A percentile compares a stretch with the other conserved stretches of the same genome.
Conservation (phyloP, 1,140 invertebrate species). For the Pseudachorutes palmiensis region DNA sequence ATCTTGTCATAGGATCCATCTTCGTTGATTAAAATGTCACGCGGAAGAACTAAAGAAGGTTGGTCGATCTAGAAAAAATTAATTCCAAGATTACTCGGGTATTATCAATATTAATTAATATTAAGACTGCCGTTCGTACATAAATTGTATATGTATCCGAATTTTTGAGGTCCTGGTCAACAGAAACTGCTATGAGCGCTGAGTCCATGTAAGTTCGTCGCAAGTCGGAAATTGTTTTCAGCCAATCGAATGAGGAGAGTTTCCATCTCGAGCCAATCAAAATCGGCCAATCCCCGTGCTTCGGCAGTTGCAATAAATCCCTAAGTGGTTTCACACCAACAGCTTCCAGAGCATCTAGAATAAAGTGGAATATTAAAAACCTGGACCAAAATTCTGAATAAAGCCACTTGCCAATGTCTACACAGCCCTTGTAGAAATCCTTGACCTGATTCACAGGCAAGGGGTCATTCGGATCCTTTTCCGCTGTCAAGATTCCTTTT, state of each 20-base stretch:
- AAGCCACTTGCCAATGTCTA: conserved; percentile 57
- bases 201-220: conserved; percentile 70
- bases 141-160: conserved; percentile 77
- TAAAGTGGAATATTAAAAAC: background rate
- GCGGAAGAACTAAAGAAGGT: conserved; percentile 71
- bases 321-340: conserved; percentile 16
- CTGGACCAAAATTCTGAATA: conserved; percentile 2
- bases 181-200: conserved; percentile 70
- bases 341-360: conserved; percentile 13
- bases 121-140: conserved; percentile 42
- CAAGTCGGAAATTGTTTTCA: conserved; percentile 63
- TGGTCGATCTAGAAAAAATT: conserved; percentile 63
- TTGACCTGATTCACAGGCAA: conserved; percentile 54
- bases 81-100: conserved; percentile 10
- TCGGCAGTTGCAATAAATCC: background rate
- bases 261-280: conserved; percentile 52
- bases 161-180: conserved; percentile 80
- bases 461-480: conserved; percentile 37
- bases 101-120: background rate
- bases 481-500: conserved; percentile 41
- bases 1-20: conserved; percentile 55
- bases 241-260: conserved; percentile 58
- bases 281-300: conserved; percentile 50
- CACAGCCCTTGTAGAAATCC: conserved; percentile 71
- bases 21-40: conserved; percentile 72